Percentiles rank a stretch among this genome's conserved stretches.
These are phyloP conservation scores for Timandra comae DNA, from an alignment of 2,888 invertebrate genomes.

Conservation along the genomic window DNA sequence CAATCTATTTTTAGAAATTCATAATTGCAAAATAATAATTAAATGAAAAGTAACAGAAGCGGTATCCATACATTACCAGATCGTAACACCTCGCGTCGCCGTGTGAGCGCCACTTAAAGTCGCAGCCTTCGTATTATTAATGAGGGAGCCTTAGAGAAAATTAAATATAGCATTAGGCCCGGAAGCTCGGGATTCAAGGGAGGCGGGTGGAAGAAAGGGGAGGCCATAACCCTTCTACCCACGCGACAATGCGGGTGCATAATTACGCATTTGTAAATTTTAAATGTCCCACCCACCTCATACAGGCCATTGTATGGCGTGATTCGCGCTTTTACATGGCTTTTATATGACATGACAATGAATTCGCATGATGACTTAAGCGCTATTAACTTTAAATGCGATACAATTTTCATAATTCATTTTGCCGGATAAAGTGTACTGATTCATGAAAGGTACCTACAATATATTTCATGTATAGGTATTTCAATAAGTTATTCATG, in stretches of 20 bases:
- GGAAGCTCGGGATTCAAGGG: constrained; percentile 64
- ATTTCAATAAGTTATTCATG: too few species aligned
- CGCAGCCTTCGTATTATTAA: constrained; percentile 74
- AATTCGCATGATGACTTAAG: constrained; percentile 56
- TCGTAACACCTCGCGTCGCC: constrained; percentile 45
- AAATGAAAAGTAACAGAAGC: too few species aligned
- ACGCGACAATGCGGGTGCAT: constrained; percentile 76
- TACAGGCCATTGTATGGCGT: constrained; percentile 71
- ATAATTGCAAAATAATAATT: too few species aligned
- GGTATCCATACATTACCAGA: constrained; percentile 39
- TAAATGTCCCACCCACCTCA: constrained; percentile 73
- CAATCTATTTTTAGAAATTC: too few species aligned
- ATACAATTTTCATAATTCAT: constrained; percentile 47
- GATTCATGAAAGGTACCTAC: too few species aligned
- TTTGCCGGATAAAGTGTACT: too few species aligned
- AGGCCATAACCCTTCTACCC: constrained; percentile 64
- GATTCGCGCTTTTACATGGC: constrained; percentile 65
- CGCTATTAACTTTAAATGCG: constrained; percentile 55
- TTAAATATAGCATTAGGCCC: constrained; percentile 77
- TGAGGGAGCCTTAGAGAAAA: constrained; percentile 77
- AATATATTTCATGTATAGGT: too few species aligned
- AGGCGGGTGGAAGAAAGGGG: constrained; percentile 40
- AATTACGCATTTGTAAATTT: constrained; percentile 78
- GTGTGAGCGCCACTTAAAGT: constrained; percentile 76
- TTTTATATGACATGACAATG: constrained; percentile 57